phyloP scores from a whole-genome alignment of 2,797 vertebrate genomes.

The Ctenosaura bakeri region DNA sequence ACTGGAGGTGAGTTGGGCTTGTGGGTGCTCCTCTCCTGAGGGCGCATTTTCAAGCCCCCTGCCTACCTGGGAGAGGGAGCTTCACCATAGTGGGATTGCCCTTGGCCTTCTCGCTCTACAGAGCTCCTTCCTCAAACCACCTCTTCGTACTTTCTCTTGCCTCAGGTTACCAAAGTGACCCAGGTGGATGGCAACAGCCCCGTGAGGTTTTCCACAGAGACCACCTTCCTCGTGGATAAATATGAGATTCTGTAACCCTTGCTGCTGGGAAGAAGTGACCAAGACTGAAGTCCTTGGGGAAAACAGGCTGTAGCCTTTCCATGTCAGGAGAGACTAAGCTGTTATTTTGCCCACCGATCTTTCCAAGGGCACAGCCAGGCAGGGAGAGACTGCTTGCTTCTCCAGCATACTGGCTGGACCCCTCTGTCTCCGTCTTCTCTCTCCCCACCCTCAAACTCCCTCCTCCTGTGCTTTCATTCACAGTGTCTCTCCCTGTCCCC shows the following conservation, averaged over 20 bases:
- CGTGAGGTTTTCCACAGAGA: constrained; percentile 93
- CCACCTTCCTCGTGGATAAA: constrained; percentile 96
- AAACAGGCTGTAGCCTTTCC: constrained; percentile 69
- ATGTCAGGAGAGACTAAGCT: constrained; percentile 41
- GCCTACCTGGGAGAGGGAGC: no score
- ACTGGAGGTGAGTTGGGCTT: no score
- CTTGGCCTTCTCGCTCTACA: no score
- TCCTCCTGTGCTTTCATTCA: not conserved
- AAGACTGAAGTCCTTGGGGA: constrained; percentile 69
- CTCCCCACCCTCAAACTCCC: constrained; percentile 21
- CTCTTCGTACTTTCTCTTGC: no score
- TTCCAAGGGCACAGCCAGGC: constrained; percentile 68
- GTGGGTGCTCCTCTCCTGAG: not conserved
- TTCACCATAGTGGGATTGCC: no score
- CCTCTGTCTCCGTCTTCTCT: constrained; percentile 29
- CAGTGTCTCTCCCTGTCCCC: not conserved
- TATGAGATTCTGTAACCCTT: constrained; percentile 94
- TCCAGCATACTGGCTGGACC: constrained; percentile 70
- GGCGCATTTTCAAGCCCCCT: no score
- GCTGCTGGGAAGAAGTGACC: constrained; percentile 46
- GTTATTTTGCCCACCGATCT: constrained; percentile 58
- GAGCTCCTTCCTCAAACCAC: no score
- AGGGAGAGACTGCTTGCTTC: constrained; percentile 76
- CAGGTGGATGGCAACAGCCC: constrained; percentile 90
- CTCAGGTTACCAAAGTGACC: constrained; percentile 93